Conservation (phyloP, 2,113 vertebrate genomes). For the Channa maculata region DNA sequence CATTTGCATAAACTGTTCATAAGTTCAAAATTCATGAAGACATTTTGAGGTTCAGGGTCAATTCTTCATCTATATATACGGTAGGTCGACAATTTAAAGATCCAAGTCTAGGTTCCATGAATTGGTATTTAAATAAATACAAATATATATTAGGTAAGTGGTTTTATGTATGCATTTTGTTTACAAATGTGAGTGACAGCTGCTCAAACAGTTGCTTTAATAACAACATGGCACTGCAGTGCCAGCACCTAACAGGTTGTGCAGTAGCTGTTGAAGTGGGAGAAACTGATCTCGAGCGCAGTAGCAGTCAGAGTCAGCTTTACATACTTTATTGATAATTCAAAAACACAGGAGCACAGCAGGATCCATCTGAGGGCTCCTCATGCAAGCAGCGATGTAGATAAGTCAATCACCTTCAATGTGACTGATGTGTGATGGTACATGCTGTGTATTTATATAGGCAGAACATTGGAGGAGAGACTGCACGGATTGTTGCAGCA, state of each 20-base stretch:
- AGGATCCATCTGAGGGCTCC: slow-evolving; percentile 6
- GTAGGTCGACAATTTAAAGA: too few species aligned
- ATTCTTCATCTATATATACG: too few species aligned
- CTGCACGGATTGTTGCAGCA: slow-evolving; percentile 22
- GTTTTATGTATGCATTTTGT: too few species aligned
- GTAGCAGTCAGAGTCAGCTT: slow-evolving; percentile 8
- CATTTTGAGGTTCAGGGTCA: too few species aligned
- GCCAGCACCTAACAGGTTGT: slow-evolving; percentile 33
- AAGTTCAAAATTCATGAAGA: too few species aligned
- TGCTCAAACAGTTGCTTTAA: slow-evolving; percentile 51
- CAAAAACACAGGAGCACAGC: slow-evolving; percentile 1
- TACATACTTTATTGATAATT: slow-evolving; percentile 30
- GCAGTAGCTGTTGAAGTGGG: slow-evolving; percentile 3
- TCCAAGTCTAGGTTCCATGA: too few species aligned
- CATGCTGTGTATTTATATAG: slow-evolving; percentile 28
- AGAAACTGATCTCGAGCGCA: neutral
- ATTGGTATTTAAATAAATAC: too few species aligned
- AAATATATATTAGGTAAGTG: too few species aligned
- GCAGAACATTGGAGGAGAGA: slow-evolving; percentile 6
- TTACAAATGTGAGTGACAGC: slow-evolving; percentile 22
- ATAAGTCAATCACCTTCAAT: slow-evolving; percentile 29
- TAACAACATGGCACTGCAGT: slow-evolving; percentile 26
- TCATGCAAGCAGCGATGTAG: slow-evolving; percentile 1
- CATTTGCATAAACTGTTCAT: too few species aligned
- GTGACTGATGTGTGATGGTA: slow-evolving; percentile 29